phyloP scores from a whole-genome alignment of 2,888 invertebrate genomes.

The Tetragonisca angustula region DNA sequence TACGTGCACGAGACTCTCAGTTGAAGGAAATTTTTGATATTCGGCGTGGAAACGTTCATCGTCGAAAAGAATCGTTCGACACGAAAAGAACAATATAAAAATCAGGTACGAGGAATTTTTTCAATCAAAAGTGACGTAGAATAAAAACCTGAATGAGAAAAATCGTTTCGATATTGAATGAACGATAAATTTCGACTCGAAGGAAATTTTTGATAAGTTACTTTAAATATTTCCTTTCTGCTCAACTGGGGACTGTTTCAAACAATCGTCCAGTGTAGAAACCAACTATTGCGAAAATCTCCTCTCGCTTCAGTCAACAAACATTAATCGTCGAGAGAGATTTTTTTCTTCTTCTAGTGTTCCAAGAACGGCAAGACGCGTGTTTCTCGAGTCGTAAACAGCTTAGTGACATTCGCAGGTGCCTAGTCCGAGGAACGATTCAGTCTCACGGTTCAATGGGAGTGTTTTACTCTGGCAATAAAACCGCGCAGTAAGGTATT shows the following conservation, averaged over 20 bases:
- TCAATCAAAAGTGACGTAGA: too few relatives aligned
- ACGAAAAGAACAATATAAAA: neutral
- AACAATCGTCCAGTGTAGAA: too few relatives aligned
- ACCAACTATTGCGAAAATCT: neutral
- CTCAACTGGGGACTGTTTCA: neutral
- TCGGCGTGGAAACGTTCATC: neutral
- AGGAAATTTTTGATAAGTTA: neutral
- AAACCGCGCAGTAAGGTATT: neutral
- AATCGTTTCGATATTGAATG: too few relatives aligned
- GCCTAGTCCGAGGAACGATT: neutral
- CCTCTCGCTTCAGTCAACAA: neutral
- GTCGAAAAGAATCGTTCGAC: neutral
- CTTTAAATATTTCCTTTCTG: neutral
- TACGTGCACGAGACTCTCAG: neutral
- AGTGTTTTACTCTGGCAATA: neutral
- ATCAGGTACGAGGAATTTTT: too few relatives aligned
- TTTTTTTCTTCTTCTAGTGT: neutral
- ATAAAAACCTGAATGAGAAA: too few relatives aligned
- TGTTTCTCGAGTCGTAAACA: neutral
- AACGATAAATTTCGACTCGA: too few relatives aligned
- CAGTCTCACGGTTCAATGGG: neutral
- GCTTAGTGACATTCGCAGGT: neutral
- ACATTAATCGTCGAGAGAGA: neutral
- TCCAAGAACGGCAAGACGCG: neutral
- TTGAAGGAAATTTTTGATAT: neutral